These are phyloP conservation scores for Alectoris magna DNA, from an alignment of 2,797 vertebrate genomes.

Conservation along the genomic window DNA sequence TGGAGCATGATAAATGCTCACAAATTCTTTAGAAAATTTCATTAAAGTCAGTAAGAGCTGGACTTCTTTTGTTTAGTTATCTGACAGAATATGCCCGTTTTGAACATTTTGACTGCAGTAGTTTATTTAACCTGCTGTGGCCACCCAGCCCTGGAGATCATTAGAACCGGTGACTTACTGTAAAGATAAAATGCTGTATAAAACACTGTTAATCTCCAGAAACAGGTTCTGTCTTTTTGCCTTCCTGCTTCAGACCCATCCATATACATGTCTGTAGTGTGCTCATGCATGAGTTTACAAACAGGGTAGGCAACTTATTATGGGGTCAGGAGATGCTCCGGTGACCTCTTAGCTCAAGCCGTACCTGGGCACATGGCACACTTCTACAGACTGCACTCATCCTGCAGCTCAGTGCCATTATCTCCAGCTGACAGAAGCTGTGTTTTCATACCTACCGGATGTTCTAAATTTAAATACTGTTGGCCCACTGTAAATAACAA, in stretches of 20 bases:
- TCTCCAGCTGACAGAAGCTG: not conserved
- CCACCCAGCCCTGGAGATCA: not conserved
- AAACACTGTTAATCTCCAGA: not conserved
- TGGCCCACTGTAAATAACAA: conserved; percentile 14
- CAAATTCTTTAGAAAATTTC: not conserved
- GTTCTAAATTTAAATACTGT: conserved; percentile 39
- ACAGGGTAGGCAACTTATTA: not conserved
- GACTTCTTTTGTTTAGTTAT: not conserved
- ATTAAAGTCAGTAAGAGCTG: not conserved
- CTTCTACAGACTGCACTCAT: not conserved
- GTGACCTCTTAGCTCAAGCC: not conserved
- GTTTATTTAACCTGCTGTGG: not conserved
- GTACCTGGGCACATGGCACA: fast-evolving
- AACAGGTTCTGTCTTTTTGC: not conserved
- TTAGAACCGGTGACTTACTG: not conserved
- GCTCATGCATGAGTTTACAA: not conserved
- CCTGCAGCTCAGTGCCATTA: not conserved
- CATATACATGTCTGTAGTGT: fast-evolving
- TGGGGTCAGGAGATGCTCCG: not conserved
- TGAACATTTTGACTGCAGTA: not conserved
- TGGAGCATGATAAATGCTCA: not conserved
- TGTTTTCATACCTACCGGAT: conserved; percentile 35
- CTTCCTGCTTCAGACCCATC: not conserved
- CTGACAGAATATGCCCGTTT: not conserved
- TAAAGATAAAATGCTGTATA: conserved; percentile 4